Evolutionary conservation across 2,888 invertebrate genomes (phyloP).

Genomic region (Eutolmus rufibarbis): DNA sequence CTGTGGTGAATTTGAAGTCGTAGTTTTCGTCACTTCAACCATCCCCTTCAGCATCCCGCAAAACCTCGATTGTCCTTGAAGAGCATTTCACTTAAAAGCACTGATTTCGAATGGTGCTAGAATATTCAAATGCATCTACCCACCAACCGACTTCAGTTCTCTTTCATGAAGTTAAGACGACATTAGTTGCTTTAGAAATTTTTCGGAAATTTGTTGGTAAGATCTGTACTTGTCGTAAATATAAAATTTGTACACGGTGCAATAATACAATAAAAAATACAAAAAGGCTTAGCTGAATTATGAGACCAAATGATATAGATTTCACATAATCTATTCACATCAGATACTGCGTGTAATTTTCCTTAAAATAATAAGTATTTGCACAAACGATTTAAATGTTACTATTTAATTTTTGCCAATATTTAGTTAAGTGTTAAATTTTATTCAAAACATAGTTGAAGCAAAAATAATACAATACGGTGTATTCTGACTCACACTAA

Average conservation of each 20-base stretch:
- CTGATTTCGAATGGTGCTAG: conserved; percentile 62
- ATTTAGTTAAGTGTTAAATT: too few species aligned
- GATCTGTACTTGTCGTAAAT: too few species aligned
- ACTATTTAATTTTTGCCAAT: too few species aligned
- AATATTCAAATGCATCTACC: conserved; percentile 56
- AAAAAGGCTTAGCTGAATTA: background rate
- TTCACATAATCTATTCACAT: background rate
- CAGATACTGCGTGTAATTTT: background rate
- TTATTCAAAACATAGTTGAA: too few species aligned
- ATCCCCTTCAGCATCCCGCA: background rate
- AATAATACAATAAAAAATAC: background rate
- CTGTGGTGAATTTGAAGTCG: conserved; percentile 33
- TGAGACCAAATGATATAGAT: background rate
- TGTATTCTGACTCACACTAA: too few species aligned
- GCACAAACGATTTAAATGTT: too few species aligned
- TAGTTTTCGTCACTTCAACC: background rate
- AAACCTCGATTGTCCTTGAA: background rate
- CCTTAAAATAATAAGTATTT: too few species aligned
- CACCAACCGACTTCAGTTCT: conserved; percentile 61
- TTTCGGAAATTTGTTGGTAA: background rate
- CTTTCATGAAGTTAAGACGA: conserved; percentile 46
- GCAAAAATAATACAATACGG: too few species aligned
- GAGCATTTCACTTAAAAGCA: conserved; percentile 56
- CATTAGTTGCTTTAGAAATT: background rate
- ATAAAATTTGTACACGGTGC: too few species aligned